Conservation (phyloP, 2,113 vertebrate species). For the Pedetes capensis region DNA sequence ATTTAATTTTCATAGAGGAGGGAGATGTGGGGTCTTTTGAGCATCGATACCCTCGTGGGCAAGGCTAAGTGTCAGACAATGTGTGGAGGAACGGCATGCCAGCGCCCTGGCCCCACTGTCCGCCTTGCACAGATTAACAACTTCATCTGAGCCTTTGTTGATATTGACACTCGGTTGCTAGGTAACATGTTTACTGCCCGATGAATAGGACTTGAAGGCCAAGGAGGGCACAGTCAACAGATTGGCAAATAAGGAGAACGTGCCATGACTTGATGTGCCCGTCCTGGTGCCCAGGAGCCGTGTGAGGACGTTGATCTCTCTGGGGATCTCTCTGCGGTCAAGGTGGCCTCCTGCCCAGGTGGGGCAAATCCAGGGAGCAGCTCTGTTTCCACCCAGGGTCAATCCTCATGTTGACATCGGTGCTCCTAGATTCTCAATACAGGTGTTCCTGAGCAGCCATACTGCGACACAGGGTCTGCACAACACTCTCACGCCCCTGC, state of each 20-base stretch:
- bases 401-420: neutral
- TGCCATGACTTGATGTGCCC: conserved; percentile 87
- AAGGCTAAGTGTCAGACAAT: conserved; percentile 77
- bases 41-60: conserved; percentile 73
- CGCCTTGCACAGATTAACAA: conserved; percentile 86
- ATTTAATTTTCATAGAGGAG: conserved; percentile 84
- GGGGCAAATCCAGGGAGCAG: neutral
- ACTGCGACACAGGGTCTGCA: neutral
- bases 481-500: rapidly evolving
- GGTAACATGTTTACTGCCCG: conserved; percentile 86
- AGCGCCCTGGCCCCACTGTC: conserved; percentile 79
- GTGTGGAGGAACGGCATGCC: conserved; percentile 60
- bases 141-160: conserved; percentile 87
- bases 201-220: conserved; percentile 86
- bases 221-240: conserved; percentile 86
- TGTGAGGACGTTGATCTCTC: conserved; percentile 65
- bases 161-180: conserved; percentile 90
- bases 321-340: conserved; percentile 73
- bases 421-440: neutral
- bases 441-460: neutral
- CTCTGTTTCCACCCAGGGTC: neutral
- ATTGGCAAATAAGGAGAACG: conserved; percentile 88
- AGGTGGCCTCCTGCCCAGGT: conserved; percentile 66
- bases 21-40: conserved; percentile 79
- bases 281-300: conserved; percentile 80